These are phyloP conservation scores for Diadromus collaris DNA, from an alignment of 2,888 invertebrate species.

Conservation along the genomic window DNA sequence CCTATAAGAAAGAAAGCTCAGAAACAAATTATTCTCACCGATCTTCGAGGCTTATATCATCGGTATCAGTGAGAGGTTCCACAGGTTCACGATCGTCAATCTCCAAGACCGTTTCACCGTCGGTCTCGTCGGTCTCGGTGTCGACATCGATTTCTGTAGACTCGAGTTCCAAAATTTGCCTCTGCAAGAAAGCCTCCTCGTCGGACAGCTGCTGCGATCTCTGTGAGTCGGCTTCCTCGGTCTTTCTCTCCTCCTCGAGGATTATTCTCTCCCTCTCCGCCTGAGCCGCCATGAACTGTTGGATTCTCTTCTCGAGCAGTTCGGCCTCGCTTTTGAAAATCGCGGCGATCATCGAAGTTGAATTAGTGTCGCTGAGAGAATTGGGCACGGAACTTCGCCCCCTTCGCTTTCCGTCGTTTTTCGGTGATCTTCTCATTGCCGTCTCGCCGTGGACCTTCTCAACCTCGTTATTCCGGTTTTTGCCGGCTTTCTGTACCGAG, in stretches of 20 bases:
- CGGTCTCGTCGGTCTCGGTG: slow-evolving; percentile 91
- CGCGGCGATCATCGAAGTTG: slow-evolving; percentile 78
- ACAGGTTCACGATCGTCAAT: slow-evolving; percentile 75
- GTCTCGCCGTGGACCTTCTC: slow-evolving; percentile 67
- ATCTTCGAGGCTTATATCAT: slow-evolving; percentile 77
- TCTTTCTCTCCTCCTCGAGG: slow-evolving; percentile 78
- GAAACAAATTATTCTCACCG: slow-evolving; percentile 63
- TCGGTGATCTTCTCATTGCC: slow-evolving; percentile 64
- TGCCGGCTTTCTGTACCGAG: slow-evolving; percentile 69
- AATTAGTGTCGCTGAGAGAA: slow-evolving; percentile 71
- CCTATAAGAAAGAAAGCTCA: not conserved
- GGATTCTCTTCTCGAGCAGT: slow-evolving; percentile 77
- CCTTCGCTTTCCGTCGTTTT: slow-evolving; percentile 61
- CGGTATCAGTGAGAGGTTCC: slow-evolving; percentile 65
- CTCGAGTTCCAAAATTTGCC: slow-evolving; percentile 89
- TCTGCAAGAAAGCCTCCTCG: slow-evolving; percentile 88
- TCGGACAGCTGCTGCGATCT: slow-evolving; percentile 85
- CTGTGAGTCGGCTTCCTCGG: slow-evolving; percentile 87
- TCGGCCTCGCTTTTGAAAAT: slow-evolving; percentile 78
- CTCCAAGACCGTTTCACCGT: slow-evolving; percentile 84
- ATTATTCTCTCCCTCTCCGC: slow-evolving; percentile 79
- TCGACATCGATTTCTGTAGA: slow-evolving; percentile 89
- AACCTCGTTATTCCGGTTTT: slow-evolving; percentile 68
- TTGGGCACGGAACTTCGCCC: slow-evolving; percentile 51
- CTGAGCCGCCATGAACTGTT: slow-evolving; percentile 79